These are phyloP conservation scores for Adelosebastes latens DNA, from an alignment of 2,797 vertebrate species.

Conservation along the genomic window DNA sequence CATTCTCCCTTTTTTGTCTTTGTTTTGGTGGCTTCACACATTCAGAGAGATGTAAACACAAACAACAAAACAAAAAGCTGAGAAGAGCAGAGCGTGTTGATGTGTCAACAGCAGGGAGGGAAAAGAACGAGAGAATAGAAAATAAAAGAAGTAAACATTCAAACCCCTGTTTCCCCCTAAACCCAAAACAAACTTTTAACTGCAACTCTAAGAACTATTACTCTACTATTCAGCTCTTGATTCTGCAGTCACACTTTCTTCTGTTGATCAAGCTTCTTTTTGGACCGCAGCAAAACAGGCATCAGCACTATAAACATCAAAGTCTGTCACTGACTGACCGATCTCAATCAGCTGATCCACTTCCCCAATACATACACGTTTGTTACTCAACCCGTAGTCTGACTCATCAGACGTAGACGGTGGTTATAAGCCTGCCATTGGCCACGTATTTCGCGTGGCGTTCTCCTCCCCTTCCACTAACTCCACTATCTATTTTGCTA, in stretches of 20 bases:
- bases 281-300: neutral
- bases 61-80: neutral
- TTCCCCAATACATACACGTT: no score
- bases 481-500: no score
- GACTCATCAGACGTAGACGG: no score
- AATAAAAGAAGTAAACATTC: conserved; percentile 17
- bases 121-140: neutral
- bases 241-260: neutral
- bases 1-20: neutral
- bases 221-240: neutral
- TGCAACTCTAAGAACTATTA: neutral
- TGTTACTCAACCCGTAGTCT: no score
- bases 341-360: no score
- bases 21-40: neutral
- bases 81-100: neutral
- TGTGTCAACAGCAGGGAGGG: neutral
- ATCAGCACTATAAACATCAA: no score
- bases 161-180: neutral
- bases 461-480: no score
- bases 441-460: no score
- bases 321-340: no score
- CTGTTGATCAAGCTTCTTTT: neutral
- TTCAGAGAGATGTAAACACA: conserved; percentile 4
- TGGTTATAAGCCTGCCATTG: no score
- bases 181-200: conserved; percentile 8